A percentile compares a stretch with the other conserved stretches of the same genome.
Evolutionary conservation across 2,113 vertebrate species (phyloP).

Genomic region (Pangasianodon hypophthalmus): DNA sequence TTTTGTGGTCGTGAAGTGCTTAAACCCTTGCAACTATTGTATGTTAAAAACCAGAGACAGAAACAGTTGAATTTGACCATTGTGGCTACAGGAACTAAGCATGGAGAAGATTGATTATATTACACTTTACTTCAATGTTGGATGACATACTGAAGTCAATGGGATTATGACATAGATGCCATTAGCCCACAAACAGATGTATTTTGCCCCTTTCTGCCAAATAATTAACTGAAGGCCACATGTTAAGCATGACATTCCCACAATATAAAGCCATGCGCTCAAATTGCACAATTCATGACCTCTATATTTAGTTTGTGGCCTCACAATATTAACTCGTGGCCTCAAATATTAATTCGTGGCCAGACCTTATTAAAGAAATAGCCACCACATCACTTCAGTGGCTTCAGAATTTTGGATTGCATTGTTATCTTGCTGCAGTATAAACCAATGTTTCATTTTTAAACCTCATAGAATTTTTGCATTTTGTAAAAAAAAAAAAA

Average conservation of each 20-base stretch:
- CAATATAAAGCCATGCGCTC: not conserved
- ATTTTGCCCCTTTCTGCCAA: not conserved
- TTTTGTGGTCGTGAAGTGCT: not conserved
- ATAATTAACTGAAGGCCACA: not conserved
- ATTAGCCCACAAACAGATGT: not conserved
- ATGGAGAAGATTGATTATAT: not conserved
- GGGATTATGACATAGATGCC: not conserved
- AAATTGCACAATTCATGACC: not conserved
- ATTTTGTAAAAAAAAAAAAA: not conserved
- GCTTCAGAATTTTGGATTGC: not conserved
- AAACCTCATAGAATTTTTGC: not conserved
- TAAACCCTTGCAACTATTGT: not conserved
- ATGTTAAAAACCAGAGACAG: not conserved
- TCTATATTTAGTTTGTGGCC: not conserved
- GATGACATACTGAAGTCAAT: not conserved
- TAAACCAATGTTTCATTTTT: not conserved
- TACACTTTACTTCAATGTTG: not conserved
- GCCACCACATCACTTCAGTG: not conserved
- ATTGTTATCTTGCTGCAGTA: not conserved
- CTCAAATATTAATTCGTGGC: not conserved
- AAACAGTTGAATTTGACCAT: not conserved
- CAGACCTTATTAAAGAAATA: not conserved
- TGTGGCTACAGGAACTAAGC: not conserved
- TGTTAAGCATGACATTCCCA: not conserved
- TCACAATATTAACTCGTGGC: not conserved